phyloP scores from a whole-genome alignment of 2,888 invertebrate species.

The Troilus luridus region DNA sequence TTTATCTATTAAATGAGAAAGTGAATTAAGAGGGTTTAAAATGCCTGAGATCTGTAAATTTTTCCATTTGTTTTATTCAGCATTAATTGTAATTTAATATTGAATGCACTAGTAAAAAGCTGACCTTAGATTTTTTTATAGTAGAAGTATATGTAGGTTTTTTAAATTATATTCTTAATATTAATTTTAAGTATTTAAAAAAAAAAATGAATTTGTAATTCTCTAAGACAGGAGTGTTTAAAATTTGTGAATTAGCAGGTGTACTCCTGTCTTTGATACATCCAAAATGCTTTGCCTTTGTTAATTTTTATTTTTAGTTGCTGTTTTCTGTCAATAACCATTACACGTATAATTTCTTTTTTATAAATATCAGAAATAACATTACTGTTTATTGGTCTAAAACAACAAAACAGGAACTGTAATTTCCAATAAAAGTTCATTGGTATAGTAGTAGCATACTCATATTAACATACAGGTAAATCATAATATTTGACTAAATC shows the following conservation, averaged over 20 bases:
- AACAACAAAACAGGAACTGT: not conserved
- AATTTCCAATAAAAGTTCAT: not conserved
- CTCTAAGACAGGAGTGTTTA: not conserved
- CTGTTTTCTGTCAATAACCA: not conserved
- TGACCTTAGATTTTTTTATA: not conserved
- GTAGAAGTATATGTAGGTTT: slow-evolving; percentile 17
- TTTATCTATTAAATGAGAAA: not conserved
- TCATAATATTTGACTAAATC: not conserved
- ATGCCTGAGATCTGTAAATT: not conserved
- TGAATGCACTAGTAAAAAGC: slow-evolving; percentile 20
- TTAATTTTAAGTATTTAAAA: not conserved
- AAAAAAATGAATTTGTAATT: not conserved
- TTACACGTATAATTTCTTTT: not conserved
- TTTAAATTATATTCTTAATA: not conserved
- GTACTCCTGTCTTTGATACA: not conserved
- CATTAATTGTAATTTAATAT: slow-evolving; percentile 18
- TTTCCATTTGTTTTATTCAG: not conserved
- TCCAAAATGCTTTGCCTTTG: not conserved
- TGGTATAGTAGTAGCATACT: not conserved
- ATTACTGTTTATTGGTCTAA: not conserved
- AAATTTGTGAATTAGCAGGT: not conserved
- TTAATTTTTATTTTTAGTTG: not conserved
- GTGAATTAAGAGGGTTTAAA: not conserved
- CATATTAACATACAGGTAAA: not conserved
- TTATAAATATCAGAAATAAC: not conserved